Base-by-base conservation (phyloP, 2,113 vertebrate genomes). In the Dolichallabes microphthalmus region DNA sequence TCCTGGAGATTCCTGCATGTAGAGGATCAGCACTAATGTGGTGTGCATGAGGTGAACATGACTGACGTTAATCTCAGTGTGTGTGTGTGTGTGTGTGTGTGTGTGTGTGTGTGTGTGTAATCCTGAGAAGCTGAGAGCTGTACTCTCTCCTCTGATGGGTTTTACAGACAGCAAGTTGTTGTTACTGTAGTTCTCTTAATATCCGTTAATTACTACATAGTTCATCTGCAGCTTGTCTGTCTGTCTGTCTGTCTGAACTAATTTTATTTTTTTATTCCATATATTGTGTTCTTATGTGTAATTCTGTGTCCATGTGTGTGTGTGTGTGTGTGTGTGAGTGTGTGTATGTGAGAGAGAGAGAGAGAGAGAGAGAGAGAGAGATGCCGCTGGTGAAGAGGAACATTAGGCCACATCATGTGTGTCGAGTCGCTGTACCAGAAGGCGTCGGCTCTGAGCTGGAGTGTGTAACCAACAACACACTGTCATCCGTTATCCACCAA, bases 311-410 rank as follows among this genome's bases (percentile, higher is more conserved):
- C 17, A 15, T 19, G 13, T 14, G 55, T 17, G 61, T 35, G 60
- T 63, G 50, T 52, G 7, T 55, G 30, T 15, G 66, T 14, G 14
- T 64, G 32, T 58, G n/a, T 76, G 15, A 71, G 22, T 78, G 63
- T 74, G 30, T 20, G 25, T 84, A 57, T 32, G 73, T 52, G 80
- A 53, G 64, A 17, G 32, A 2, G 8, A 0, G 57, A 58, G 15
- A 58, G 57, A 58, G 57, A 58, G 57, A 58, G 57, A 58, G 57
- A 58, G 2, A 58, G 57, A 58, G 57, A 58, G 22, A 22, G 19
- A 99, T 99, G 98, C 98, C 98, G 76, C 92, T 99, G 90, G 96
- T 98, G 84, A 99, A 97, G 94, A 96, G 98, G 90, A 97, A 94
- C 93, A 97, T 98, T 30, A 96, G 97, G 85, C 97, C 98, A 0